Conservation (phyloP, 23 tunicate genomes). For the Trididemnum clinides region DNA sequence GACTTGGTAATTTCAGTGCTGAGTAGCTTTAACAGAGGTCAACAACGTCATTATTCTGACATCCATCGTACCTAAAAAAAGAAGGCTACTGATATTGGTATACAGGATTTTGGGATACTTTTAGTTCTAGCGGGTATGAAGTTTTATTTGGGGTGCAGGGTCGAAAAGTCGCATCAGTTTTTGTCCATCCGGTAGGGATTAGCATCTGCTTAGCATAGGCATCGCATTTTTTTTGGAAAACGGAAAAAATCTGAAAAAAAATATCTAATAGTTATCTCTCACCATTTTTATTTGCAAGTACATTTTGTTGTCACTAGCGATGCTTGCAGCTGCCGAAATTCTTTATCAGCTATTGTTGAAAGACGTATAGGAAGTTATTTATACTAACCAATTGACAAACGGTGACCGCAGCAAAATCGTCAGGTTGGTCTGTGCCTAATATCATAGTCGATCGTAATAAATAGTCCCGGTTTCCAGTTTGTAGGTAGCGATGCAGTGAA, state of each 20-base stretch:
- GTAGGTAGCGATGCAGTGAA: conserved; percentile 1
- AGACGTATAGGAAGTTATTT: not conserved
- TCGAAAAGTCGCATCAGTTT: too few species aligned
- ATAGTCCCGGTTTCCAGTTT: not conserved
- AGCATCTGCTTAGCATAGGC: conserved; percentile 24
- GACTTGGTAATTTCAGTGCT: too few species aligned
- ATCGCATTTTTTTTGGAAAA: conserved; percentile 3
- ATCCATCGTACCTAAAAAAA: too few species aligned
- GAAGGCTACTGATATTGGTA: too few species aligned
- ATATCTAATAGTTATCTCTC: not conserved
- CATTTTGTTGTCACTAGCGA: not conserved
- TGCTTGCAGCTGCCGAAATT: not conserved
- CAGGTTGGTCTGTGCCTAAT: not conserved
- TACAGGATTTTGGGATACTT: too few species aligned
- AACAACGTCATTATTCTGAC: too few species aligned
- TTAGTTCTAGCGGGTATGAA: too few species aligned
- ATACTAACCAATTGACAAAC: not conserved
- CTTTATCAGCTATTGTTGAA: not conserved
- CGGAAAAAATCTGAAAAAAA: not conserved
- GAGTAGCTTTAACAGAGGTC: too few species aligned
- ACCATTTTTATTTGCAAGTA: not conserved
- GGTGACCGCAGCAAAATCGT: not conserved
- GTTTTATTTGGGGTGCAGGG: too few species aligned
- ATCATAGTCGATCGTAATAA: not conserved
- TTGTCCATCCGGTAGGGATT: too few species aligned